Evolutionary conservation across 2,888 invertebrate species (phyloP), one percentile per base, ranked within the genome.

Genomic region (Stegophylla sp.): DNA sequence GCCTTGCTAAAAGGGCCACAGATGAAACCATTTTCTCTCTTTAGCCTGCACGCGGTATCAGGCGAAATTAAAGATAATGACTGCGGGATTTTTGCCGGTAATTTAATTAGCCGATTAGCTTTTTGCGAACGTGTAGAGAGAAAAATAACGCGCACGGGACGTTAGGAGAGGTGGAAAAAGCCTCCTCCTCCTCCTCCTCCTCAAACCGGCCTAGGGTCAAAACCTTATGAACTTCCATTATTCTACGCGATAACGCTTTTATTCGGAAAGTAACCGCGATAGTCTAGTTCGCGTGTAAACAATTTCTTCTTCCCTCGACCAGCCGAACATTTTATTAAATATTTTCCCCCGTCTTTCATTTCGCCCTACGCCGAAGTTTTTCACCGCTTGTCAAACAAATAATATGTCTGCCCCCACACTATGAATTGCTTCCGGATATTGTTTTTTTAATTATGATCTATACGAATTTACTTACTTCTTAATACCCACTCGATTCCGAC

Each of bases 21-120:
- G 28, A 67, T 28, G 45, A 77, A 77, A 59, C 69, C 69, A 23
- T 79, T 79, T 79, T 79, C 77, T 79, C 77, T 69, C 69, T 79
- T 69, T 69, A 48, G 48, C 45, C n/a, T n/a, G n/a, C 77, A 69
- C 77, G n/a, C n/a, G n/a, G 59, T 69, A 79, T 69, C 69, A 48
- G 61, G 67, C 77, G 45, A 79, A 79, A 79, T 79, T 69, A 79
- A 79, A 79, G 77, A 79, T 79, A 79, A 69, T 79, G 77, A 69
- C 77, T 61, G 69, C 45, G 59, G 69, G 67, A 43, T 69, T 69
- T 79, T 69, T 17, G 48, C 34, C 34, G 79, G 48, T 79, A 79
- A 71, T 79, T 79, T 79, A 79, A 79, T 79, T 79, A 79, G 69
- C 77, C 77, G 41, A 69, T 69, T 53, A 53, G 59, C 69, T 79